Evolutionary conservation across 2,113 vertebrate genomes (phyloP).

Genomic region (Aptenodytes forsteri): DNA sequence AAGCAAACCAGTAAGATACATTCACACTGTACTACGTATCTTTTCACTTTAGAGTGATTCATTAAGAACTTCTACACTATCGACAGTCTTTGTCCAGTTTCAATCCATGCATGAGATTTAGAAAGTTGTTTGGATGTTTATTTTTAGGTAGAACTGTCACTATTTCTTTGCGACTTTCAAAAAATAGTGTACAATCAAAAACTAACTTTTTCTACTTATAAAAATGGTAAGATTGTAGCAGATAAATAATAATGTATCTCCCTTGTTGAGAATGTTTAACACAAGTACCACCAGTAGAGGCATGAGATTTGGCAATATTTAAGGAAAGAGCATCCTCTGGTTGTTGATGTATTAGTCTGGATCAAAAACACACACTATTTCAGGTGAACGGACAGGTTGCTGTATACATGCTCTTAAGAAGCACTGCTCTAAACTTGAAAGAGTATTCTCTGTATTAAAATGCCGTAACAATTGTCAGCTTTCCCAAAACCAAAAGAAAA

Average conservation of each 20-base stretch:
- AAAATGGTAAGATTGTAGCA: background rate
- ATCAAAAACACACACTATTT: background rate
- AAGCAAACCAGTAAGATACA: background rate
- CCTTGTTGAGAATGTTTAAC: background rate
- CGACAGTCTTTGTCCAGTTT: background rate
- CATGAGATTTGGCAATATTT: background rate
- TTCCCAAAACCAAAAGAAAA: background rate
- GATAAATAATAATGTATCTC: background rate
- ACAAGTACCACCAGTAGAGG: background rate
- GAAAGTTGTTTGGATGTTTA: background rate
- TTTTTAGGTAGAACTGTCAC: background rate
- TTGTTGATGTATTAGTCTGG: background rate
- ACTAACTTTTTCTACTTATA: background rate
- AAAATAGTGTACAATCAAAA: background rate
- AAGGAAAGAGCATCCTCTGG: background rate
- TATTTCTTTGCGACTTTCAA: background rate
- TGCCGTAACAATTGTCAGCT: background rate
- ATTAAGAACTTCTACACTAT: background rate
- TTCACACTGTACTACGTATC: background rate
- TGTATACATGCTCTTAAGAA: background rate
- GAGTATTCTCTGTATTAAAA: background rate
- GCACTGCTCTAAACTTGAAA: background rate
- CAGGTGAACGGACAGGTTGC: background rate
- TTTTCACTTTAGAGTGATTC: background rate
- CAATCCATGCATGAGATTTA: background rate